Conservation (phyloP, 2,113 vertebrate genomes). For the Festucalex cinctus region DNA sequence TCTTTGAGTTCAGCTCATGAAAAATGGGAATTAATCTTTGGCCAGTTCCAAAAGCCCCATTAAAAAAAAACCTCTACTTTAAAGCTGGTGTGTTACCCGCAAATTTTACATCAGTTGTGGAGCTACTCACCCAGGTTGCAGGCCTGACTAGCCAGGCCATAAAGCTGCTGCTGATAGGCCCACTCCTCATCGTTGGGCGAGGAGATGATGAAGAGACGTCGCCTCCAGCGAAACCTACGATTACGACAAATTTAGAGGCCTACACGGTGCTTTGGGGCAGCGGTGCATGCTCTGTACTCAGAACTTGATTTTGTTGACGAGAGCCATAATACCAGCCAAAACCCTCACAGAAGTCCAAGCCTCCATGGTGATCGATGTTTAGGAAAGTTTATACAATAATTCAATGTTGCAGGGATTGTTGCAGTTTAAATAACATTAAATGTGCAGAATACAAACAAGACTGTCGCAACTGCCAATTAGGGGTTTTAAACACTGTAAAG, state of each 20-base stretch:
- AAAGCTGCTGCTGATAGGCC: constrained; percentile 97
- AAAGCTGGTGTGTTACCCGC: not conserved
- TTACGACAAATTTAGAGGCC: constrained; percentile 24
- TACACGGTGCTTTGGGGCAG: constrained; percentile 16
- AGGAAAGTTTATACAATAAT: constrained; percentile 6
- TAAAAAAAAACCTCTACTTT: not conserved
- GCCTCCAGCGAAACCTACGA: constrained; percentile 94
- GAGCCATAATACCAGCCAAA: not conserved
- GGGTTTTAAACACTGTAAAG: not conserved
- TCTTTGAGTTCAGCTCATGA: no score
- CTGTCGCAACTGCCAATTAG: not conserved
- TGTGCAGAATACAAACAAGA: constrained; percentile 4
- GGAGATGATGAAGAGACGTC: constrained; percentile 92
- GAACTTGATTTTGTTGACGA: not conserved
- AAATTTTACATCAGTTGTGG: not conserved
- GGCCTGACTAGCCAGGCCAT: constrained; percentile 89
- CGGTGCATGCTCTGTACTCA: constrained; percentile 24
- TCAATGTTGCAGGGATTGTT: not conserved
- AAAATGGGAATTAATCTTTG: no score
- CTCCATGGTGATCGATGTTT: constrained; percentile 44
- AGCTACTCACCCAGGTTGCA: constrained; percentile 91
- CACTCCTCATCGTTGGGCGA: constrained; percentile 93
- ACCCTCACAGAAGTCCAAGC: constrained; percentile 11
- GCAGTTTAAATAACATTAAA: constrained; percentile 14
- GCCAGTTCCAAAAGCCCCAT: not conserved